A percentile compares a stretch with the other conserved stretches of the same genome.
Conservation (phyloP, 1,140 invertebrate species). For the Drosophila subpulchrella region DNA sequence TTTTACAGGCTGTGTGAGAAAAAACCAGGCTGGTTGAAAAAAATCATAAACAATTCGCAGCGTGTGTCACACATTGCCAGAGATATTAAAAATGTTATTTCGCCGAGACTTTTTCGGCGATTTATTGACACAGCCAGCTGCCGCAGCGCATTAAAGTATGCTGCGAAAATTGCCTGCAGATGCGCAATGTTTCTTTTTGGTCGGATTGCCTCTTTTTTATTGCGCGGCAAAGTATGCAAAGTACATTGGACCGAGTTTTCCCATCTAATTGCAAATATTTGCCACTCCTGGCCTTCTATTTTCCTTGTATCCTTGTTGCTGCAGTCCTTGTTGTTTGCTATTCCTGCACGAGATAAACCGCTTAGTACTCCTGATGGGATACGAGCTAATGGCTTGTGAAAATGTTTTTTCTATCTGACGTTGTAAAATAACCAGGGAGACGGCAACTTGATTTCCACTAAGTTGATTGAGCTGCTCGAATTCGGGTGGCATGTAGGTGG, state of each 20-base stretch:
- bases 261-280: slow-evolving; percentile 40
- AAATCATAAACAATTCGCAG: slow-evolving; percentile 38
- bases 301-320: slow-evolving; percentile 17
- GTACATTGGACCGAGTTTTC: slow-evolving; percentile 19
- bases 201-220: slow-evolving; percentile 25
- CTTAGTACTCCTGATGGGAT: slow-evolving; percentile 63
- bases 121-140: slow-evolving; percentile 30
- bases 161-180: slow-evolving; percentile 26
- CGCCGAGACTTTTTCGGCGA: slow-evolving; percentile 28
- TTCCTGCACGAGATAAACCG: slow-evolving; percentile 61
- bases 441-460: slow-evolving; percentile 9
- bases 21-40: not conserved
- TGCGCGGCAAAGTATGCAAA: slow-evolving; percentile 47
- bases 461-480: slow-evolving; percentile 61
- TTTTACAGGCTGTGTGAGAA: slow-evolving; percentile 42
- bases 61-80: slow-evolving; percentile 32
- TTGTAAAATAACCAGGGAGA: slow-evolving; percentile 47
- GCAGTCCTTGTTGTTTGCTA: not conserved
- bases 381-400: slow-evolving; percentile 72
- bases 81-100: slow-evolving; percentile 42
- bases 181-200: slow-evolving; percentile 17
- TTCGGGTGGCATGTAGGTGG: not conserved
- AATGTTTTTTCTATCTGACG: slow-evolving; percentile 51
- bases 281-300: slow-evolving; percentile 5
- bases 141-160: slow-evolving; percentile 35